Base-by-base conservation (phyloP, 1,140 invertebrate species). In the Drosophila quadrilineata region DNA sequence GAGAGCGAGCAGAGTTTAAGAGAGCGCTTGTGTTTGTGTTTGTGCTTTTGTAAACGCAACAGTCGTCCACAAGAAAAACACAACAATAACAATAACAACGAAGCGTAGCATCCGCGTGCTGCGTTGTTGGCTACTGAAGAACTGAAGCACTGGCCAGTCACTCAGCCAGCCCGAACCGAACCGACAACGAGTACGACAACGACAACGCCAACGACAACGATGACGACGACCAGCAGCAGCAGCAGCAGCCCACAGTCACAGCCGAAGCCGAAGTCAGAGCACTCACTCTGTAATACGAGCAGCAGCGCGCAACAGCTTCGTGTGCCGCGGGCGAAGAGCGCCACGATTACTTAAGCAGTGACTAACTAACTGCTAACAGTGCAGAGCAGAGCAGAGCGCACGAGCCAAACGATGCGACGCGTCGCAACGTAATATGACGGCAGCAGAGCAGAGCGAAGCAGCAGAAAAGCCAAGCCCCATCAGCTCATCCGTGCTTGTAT, bases 81-180 rank as follows among this genome's bases (percentile, higher is more conserved):
- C 38, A 54, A 54, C 43, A 45, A 40, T 48, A 48, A 48, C 45
- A 75, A 59, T 57, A 75, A 69, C 63, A 45, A 58, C 77, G 79
- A 77, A 73, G 77, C 69, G 77, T 70, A 82, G 73, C 77, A 82
- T 82, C 77, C 73, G 77, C 73, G 77, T 70, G 76, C 57, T 82
- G 59, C 66, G 67, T 57, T 72, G 75, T 71, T 71, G 76, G 67
- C 57, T 80, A 75, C 57, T 75, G 77, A 82, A 84, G 73, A 82
- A 84, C 79, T 74, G 66, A 79, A 75, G 62, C 76, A 76, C 57
- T 58, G 65, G 48, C 41, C 46, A 62, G 52, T n/a, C n/a, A n/a
- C n/a, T n/a, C n/a, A n/a, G n/a, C n/a, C n/a, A n/a, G n/a, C n/a
- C n/a, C n/a, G n/a, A n/a, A n/a, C 58, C 56, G 49, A 66, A 52